phyloP scores from a whole-genome alignment of 1,140 invertebrate genomes.

The Nomia melanderi region DNA sequence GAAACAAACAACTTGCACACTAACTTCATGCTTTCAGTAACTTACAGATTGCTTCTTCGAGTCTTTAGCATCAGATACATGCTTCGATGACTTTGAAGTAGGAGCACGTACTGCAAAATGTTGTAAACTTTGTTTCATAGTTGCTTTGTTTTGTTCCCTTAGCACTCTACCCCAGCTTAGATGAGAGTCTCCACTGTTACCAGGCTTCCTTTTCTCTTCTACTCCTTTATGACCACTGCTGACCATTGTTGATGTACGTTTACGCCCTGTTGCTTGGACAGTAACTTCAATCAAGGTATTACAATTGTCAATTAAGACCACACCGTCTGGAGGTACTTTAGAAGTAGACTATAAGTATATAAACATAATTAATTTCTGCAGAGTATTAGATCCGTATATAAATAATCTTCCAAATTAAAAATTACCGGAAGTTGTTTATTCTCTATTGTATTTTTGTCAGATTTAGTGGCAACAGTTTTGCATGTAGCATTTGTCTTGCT shows the following conservation, averaged over 20 bases:
- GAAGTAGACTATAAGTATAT: constrained; percentile 15
- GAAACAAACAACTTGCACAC: background rate
- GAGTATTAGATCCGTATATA: background rate
- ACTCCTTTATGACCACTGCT: constrained; percentile 47
- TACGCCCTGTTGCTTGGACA: constrained; percentile 54
- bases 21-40: constrained; percentile 36
- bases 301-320: constrained; percentile 51
- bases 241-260: constrained; percentile 50
- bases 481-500: constrained; percentile 36
- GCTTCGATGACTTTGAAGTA: constrained; percentile 43
- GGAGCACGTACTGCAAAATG: constrained; percentile 4
- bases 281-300: constrained; percentile 59
- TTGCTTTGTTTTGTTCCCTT: constrained; percentile 57
- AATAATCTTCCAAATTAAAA: background rate
- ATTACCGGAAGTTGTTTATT: constrained; percentile 18
- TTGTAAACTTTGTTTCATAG: constrained; percentile 54
- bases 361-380: background rate
- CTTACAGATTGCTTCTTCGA: constrained; percentile 21
- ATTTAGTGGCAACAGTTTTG: constrained; percentile 19
- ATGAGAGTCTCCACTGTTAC: constrained; percentile 20
- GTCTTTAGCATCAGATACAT: constrained; percentile 37
- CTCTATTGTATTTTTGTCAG: constrained; percentile 43
- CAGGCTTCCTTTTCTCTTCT: constrained; percentile 43
- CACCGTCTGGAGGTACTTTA: constrained; percentile 18
- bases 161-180: constrained; percentile 58